A percentile compares a stretch with the other conserved stretches of the same genome.
These are phyloP conservation scores for Whitmania pigra DNA, from an alignment of 1,140 invertebrate species.

Conservation along the genomic window DNA sequence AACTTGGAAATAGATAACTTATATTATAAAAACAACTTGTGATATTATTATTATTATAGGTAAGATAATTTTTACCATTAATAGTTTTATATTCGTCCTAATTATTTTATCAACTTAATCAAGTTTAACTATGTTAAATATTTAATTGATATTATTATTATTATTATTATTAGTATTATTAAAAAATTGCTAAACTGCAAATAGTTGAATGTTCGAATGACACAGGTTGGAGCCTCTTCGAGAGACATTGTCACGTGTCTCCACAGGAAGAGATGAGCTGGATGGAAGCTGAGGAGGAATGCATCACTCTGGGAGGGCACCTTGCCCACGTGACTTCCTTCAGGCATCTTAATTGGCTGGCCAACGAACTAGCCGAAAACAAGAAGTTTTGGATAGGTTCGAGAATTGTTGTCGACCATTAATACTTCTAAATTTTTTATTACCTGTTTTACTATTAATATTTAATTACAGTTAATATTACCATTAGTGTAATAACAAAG, in stretches of 20 bases:
- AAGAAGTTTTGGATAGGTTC: slow-evolving; percentile 18
- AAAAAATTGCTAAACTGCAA: not conserved
- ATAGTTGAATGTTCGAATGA: not conserved
- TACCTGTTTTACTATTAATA: not conserved
- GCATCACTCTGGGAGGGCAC: not conserved
- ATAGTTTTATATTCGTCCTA: not conserved
- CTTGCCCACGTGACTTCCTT: not conserved
- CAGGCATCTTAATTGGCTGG: slow-evolving; percentile 13
- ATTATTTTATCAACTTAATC: no score
- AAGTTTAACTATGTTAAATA: no score
- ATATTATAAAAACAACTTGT: no score
- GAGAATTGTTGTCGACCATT: not conserved
- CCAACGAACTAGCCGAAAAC: not conserved
- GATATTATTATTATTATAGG: no score
- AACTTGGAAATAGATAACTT: no score
- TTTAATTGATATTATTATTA: no score
- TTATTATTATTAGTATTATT: no score
- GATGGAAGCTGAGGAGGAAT: slow-evolving; percentile 10
- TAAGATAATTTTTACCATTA: not conserved
- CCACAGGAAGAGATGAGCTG: not conserved
- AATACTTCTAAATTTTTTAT: not conserved
- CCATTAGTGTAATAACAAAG: not conserved
- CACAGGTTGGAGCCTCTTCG: slow-evolving; percentile 1
- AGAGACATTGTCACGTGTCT: not conserved
- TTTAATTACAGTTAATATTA: not conserved